These are phyloP conservation scores for Galleria mellonella DNA, from an alignment of 1,140 invertebrate genomes.

Conservation along the genomic window DNA sequence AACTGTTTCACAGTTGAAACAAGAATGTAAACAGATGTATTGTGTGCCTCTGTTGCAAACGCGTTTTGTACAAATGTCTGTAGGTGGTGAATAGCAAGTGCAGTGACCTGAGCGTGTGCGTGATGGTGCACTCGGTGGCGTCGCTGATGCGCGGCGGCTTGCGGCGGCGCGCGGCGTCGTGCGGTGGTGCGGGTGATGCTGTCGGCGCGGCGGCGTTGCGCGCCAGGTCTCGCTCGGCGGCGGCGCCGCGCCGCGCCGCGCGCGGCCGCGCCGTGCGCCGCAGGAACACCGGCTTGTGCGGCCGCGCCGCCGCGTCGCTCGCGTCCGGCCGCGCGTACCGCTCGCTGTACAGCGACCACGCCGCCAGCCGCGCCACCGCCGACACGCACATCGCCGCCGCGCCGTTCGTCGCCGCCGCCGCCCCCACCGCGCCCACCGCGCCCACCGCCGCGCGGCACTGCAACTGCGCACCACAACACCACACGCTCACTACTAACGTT, in stretches of 20 bases:
- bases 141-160: conserved; percentile 31
- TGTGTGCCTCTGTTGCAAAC: too few relatives aligned
- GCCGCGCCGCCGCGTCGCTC: not conserved
- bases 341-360: conserved; percentile 47
- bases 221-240: not conserved
- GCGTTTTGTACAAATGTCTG: too few relatives aligned
- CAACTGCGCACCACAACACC: too few relatives aligned
- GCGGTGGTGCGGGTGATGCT: conserved; percentile 34
- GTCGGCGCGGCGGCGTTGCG: not conserved
- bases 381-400: conserved; percentile 14
- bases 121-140: conserved; percentile 22
- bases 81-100: too few relatives aligned
- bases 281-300: conserved; percentile 49
- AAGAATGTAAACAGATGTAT: too few relatives aligned
- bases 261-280: conserved; percentile 10
- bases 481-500: too few relatives aligned
- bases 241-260: conserved; percentile 8
- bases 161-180: conserved; percentile 15
- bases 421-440: too few relatives aligned
- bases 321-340: conserved; percentile 32
- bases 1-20: too few relatives aligned
- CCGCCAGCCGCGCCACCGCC: conserved; percentile 30
- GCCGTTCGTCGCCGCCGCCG: conserved; percentile 15
- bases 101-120: too few relatives aligned
- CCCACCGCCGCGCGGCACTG: too few relatives aligned